Evolutionary conservation across 2,888 invertebrate genomes (phyloP), one percentile per base, ranked within the genome.

Genomic region (Microdon myrmicae): DNA sequence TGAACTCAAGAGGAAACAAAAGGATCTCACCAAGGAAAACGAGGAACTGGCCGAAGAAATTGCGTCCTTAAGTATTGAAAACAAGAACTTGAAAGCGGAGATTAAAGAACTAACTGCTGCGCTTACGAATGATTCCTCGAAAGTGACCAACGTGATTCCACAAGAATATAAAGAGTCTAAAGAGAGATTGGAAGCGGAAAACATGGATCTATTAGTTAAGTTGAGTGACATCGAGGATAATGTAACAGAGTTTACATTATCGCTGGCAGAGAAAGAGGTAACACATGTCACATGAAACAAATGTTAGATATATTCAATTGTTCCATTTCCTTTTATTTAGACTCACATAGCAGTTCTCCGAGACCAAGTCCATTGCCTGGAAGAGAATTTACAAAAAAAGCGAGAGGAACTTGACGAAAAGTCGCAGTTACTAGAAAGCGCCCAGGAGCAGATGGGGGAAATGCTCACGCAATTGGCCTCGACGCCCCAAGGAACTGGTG

Each of bases 371-470:
- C 68, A 71, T 28, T 80, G 79, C 38, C 34, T 76, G 20, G 71
- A 78, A 44, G 78, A 79, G 60, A 80, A 79, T 67, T 67, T 80
- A 3, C 70, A 71, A 8, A 71, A 72, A 3, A 80, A 80, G 35
- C 75, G 75, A 1, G 70, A 71, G 5, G 79, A 80, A 41, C 53
- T 80, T 2, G 75, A 79, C 13, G 80, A 80, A 51, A 76, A 75
- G 37, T 32, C 72, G 0, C 70, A 73, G 32, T 58, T 75, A 17
- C 58, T 79, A 8, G 79, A 80, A 54, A 74, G 75, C 45, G 70
- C 75, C 1, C 80, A 80, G 53, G 79, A 79, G 37, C 74, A 77
- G 61, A 54, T 79, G 22, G 71, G 71, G 10, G 79, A 80, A 28
- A 71, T 79, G 12, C 58, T 79, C 0, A 73, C 73, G 26, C 68